Percentiles rank a stretch among this genome's conserved stretches.
These are phyloP conservation scores for Halcyon leucocephala DNA, from an alignment of 2,797 vertebrate species.

Conservation along the genomic window DNA sequence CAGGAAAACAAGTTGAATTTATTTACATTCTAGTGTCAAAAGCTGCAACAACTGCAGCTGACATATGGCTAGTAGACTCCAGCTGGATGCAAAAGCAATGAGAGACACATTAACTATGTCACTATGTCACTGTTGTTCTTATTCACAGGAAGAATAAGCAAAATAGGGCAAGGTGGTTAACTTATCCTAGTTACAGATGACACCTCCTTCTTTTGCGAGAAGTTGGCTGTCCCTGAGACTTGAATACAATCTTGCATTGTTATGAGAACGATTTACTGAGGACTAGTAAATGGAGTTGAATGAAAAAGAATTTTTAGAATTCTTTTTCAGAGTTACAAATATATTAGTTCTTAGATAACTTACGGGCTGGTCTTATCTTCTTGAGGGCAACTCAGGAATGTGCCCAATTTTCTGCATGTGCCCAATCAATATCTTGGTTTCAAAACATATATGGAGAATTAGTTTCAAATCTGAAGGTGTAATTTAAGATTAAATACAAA, in stretches of 20 bases:
- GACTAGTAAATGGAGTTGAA: not conserved
- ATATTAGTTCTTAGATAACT: not conserved
- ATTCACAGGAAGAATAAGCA: not conserved
- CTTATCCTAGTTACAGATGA: not conserved
- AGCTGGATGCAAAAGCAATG: not conserved
- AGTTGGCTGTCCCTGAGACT: not conserved
- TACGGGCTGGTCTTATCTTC: not conserved
- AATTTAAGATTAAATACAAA: not conserved
- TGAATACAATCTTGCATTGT: not conserved
- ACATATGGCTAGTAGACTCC: not conserved
- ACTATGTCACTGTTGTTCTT: not conserved
- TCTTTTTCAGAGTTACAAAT: not conserved
- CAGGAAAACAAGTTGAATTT: not conserved
- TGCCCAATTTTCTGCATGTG: too few relatives aligned
- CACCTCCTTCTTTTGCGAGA: not conserved
- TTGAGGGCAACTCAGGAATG: not conserved
- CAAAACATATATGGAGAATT: not conserved
- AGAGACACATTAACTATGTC: not conserved
- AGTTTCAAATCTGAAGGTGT: not conserved
- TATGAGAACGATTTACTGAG: not conserved
- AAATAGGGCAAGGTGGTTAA: not conserved
- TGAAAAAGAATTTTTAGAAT: not conserved
- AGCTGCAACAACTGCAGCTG: not conserved
- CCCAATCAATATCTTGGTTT: not conserved
- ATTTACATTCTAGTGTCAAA: not conserved